These are phyloP conservation scores for Liparis tanakae DNA, from an alignment of 2,797 vertebrate species.

Conservation along the genomic window DNA sequence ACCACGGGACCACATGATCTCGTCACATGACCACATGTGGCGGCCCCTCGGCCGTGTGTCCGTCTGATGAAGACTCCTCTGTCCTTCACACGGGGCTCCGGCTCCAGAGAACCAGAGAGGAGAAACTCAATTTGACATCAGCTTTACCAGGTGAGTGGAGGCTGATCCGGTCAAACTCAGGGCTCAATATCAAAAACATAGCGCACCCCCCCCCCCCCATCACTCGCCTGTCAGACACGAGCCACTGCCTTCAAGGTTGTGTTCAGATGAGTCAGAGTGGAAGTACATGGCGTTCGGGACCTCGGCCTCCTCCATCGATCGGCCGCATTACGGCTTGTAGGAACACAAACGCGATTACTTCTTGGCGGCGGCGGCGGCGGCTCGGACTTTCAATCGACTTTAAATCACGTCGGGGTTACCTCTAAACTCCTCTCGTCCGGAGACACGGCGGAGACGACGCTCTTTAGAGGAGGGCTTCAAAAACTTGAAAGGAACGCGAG, in stretches of 20 bases:
- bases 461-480: no score
- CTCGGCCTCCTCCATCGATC: slow-evolving; percentile 47
- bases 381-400: slow-evolving; percentile 21
- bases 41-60: no score
- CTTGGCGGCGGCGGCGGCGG: slow-evolving; percentile 16
- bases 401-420: not conserved
- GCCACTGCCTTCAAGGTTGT: slow-evolving; percentile 36
- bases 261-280: slow-evolving; percentile 63
- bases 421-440: no score
- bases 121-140: slow-evolving; percentile 42
- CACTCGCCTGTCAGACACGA: not conserved
- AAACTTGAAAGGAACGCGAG: no score
- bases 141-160: slow-evolving; percentile 6
- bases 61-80: no score
- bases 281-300: slow-evolving; percentile 46
- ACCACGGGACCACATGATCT: no score
- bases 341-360: slow-evolving; percentile 71
- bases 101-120: no score
- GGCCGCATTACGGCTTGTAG: slow-evolving; percentile 59
- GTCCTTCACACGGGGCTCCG: no score
- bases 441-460: no score
- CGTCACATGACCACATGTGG: no score
- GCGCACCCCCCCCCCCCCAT: not conserved
- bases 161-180: slow-evolving; percentile 11
- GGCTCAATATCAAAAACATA: not conserved